phyloP scores from a whole-genome alignment of 2,888 invertebrate species.

The Drosophila austrosaltans region DNA sequence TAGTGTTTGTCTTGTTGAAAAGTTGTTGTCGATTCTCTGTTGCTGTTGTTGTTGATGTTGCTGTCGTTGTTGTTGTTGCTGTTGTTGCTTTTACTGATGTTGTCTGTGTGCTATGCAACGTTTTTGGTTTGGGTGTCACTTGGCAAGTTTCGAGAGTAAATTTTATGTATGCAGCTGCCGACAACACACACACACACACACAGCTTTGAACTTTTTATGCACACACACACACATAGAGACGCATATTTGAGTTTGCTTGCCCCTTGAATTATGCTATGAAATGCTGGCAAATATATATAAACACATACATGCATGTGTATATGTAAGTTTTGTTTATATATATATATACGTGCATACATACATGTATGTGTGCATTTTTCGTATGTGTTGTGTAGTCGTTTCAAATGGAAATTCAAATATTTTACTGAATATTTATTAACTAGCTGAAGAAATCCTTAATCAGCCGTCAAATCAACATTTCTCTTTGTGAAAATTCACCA shows the following conservation, averaged over 20 bases:
- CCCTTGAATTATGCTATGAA: constrained; percentile 45
- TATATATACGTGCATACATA: not conserved
- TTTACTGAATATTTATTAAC: constrained; percentile 7
- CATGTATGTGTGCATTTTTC: not conserved
- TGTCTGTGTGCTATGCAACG: constrained; percentile 19
- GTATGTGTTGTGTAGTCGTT: not conserved
- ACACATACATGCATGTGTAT: not conserved
- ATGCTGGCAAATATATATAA: constrained; percentile 15
- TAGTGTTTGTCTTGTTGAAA: constrained; percentile 67
- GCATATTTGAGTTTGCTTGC: constrained; percentile 21
- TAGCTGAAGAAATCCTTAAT: not conserved
- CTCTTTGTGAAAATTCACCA: not conserved
- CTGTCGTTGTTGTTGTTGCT: constrained; percentile 11
- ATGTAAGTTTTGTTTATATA: not conserved
- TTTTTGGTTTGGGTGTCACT: constrained; percentile 33
- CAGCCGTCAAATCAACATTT: constrained; percentile 5
- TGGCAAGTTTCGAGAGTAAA: constrained; percentile 35
- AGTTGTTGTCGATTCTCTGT: constrained; percentile 36
- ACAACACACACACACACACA: constrained; percentile 13
- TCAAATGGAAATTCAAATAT: constrained; percentile 29
- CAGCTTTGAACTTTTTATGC: constrained; percentile 36
- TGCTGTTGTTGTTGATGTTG: constrained; percentile 8
- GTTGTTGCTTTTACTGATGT: constrained; percentile 9
- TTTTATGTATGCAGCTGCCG: constrained; percentile 50
- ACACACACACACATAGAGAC: not conserved